A percentile compares a stretch with the other conserved stretches of the same genome.
Evolutionary conservation across 1,140 invertebrate genomes (phyloP).

Genomic region (Procambarus clarkii): DNA sequence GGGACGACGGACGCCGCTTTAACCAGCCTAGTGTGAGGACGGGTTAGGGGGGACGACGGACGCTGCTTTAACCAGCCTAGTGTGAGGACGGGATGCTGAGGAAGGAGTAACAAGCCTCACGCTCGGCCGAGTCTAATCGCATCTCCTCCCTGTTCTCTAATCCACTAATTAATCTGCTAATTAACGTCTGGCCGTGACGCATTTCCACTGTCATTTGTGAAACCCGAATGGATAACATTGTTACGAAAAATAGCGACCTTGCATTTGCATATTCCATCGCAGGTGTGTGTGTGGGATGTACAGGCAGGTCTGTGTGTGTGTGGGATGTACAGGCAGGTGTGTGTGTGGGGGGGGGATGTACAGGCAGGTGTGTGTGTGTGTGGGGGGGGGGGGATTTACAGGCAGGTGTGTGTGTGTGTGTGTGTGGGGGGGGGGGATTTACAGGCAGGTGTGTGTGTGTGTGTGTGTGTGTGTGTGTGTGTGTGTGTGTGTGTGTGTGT

Average conservation of each 20-base stretch:
- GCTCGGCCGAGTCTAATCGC: not conserved
- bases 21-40: too few relatives aligned
- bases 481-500: too few relatives aligned
- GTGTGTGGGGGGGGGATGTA: too few relatives aligned
- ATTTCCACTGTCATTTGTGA: not conserved
- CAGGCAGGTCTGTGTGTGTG: not conserved
- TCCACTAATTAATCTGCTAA: constrained; percentile 7
- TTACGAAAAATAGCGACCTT: not conserved
- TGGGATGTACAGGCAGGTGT: not conserved
- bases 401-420: not conserved
- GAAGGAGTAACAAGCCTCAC: too few relatives aligned
- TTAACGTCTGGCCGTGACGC: not conserved
- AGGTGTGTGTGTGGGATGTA: not conserved
- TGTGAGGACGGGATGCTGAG: too few relatives aligned
- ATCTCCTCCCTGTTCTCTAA: not conserved
- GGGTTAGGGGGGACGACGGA: too few relatives aligned
- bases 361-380: not conserved
- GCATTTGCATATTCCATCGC: not conserved
- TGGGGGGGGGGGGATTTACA: too few relatives aligned
- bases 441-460: too few relatives aligned
- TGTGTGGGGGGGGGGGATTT: too few relatives aligned
- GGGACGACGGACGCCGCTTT: too few relatives aligned
- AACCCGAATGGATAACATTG: not conserved
- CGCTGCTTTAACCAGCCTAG: too few relatives aligned
- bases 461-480: too few relatives aligned